Base-by-base conservation (phyloP, 2,797 vertebrate species). In the Aratinga solstitialis region DNA sequence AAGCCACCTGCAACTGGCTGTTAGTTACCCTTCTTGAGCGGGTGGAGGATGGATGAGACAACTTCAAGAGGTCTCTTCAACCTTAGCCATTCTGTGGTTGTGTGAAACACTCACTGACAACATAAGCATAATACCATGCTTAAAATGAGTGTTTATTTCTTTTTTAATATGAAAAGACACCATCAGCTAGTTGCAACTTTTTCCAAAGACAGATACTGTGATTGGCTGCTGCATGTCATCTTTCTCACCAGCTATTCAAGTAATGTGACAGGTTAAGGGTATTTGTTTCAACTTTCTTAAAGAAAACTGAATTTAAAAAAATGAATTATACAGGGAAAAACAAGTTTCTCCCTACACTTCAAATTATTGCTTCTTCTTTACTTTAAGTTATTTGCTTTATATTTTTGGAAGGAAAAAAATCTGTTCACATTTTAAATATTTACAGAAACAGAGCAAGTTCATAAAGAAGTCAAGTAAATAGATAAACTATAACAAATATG, bases 21-120 rank as follows among this genome's bases (percentile, higher is more conserved):
- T 27, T 45, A 17, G 12, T 17, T 26, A 22, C 6, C 8, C 15
- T 69, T 26, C 40, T 50, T 69, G 30, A 84, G 62, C 7, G 50
- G 20, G 10, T 3, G 10, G 2, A 2, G 4, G 4, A 61, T 4
- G 7, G n/a, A 69, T 26, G 19, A 79, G 17, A 54, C 5, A 12
- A 26, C 17, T 27, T 56, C 45, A n/a, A 78, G 38, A 42, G 3
- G 5, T 53, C 32, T 34, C 34, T 48, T 83, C 24, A 67, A 43
- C 7, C 32, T 32, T 9, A 71, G 13, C 13, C 15, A n/a, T 59
- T 67, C 50, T 11, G 9, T 27, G 47, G 61, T 42, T 47, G 42
- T 58, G 53, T 56, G 40, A 81, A 87, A 72, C n/a, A 53, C 51
- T 56, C 80, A 34, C 34, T 88, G 34, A 92, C 40, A 77, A 62